These are phyloP conservation scores for Drosophila prostipennis DNA, from an alignment of 2,888 invertebrate species.

Conservation along the genomic window DNA sequence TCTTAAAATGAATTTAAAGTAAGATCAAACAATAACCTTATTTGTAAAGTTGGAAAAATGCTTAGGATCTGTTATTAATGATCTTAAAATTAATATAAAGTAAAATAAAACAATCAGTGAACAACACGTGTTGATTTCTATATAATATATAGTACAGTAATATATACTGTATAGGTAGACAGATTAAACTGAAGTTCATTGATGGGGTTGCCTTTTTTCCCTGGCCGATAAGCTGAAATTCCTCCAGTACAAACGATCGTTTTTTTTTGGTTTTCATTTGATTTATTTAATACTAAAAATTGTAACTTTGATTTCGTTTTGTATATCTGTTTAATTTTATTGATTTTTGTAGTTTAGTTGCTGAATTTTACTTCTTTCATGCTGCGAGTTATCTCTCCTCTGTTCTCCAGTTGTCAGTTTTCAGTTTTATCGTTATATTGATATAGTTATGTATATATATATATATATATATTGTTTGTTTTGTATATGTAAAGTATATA, in stretches of 20 bases:
- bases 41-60: neutral
- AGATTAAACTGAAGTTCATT: slow-evolving; percentile 6
- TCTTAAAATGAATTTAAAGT: too few relatives aligned
- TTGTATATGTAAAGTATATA: slow-evolving; percentile 30
- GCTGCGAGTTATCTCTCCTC: slow-evolving; percentile 1
- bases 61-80: neutral
- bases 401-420: neutral
- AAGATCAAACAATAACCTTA: too few relatives aligned
- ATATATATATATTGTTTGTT: neutral
- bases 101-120: neutral
- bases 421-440: slow-evolving; percentile 31
- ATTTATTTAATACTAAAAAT: slow-evolving; percentile 51
- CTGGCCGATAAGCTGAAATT: neutral
- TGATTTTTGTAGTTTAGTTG: slow-evolving; percentile 20
- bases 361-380: slow-evolving; percentile 6
- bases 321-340: slow-evolving; percentile 27
- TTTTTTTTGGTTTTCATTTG: slow-evolving; percentile 28
- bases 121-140: neutral
- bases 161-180: neutral
- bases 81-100: neutral
- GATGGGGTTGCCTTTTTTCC: slow-evolving; percentile 4
- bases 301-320: slow-evolving; percentile 47
- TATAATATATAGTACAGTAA: neutral
- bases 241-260: neutral
- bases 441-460: slow-evolving; percentile 35